Evolutionary conservation across 1,140 invertebrate genomes (phyloP).

Genomic region (Tetramorium alpestre): DNA sequence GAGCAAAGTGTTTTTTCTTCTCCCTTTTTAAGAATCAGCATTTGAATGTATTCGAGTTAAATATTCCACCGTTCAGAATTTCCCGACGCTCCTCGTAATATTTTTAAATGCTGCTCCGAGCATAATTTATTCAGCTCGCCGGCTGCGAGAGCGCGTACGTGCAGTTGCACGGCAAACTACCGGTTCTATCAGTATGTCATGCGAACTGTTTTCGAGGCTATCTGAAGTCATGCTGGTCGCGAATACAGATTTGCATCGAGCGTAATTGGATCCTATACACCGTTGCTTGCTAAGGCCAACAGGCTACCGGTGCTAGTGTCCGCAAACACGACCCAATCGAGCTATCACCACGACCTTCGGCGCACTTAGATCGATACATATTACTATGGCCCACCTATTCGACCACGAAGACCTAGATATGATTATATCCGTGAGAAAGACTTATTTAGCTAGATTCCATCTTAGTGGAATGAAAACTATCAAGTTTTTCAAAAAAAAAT

Average conservation of each 20-base stretch:
- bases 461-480: not conserved
- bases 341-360: conserved; percentile 58
- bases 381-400: not conserved
- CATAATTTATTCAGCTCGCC: conserved; percentile 10
- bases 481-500: conserved; percentile 3
- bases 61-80: not conserved
- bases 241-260: conserved; percentile 49
- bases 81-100: not conserved
- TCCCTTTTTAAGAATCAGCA: not conserved
- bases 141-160: conserved; percentile 9
- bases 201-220: conserved; percentile 59
- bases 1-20: not conserved
- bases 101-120: not conserved
- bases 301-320: conserved; percentile 38
- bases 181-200: conserved; percentile 38
- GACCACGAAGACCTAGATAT: conserved; percentile 32
- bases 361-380: conserved; percentile 51
- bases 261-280: conserved; percentile 62
- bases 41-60: not conserved
- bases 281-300: conserved; percentile 40
- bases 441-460: no score
- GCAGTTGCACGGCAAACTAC: conserved; percentile 1
- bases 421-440: conserved; percentile 39
- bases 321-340: conserved; percentile 49
- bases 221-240: conserved; percentile 50